These are phyloP conservation scores for Steromphala cineraria DNA, from an alignment of 2,888 invertebrate species.

Conservation along the genomic window DNA sequence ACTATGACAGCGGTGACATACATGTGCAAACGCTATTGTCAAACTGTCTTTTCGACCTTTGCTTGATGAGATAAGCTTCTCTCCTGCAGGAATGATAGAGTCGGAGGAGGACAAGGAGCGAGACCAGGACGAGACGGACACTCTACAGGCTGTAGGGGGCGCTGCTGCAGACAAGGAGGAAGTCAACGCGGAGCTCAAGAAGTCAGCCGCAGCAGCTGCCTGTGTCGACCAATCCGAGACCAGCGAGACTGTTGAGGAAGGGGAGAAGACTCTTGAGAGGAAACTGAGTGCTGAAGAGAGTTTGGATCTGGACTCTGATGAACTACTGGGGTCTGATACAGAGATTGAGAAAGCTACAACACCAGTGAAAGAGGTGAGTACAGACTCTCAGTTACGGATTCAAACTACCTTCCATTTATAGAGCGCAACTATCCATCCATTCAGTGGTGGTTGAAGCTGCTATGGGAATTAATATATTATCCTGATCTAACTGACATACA, in stretches of 20 bases:
- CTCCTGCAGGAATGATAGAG: slow-evolving; percentile 21
- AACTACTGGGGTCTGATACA: not conserved
- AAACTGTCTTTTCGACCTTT: too few relatives aligned
- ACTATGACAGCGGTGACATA: too few relatives aligned
- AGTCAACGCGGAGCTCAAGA: not conserved
- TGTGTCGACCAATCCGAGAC: not conserved
- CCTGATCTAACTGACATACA: too few relatives aligned
- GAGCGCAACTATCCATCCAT: too few relatives aligned
- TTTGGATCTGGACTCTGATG: not conserved
- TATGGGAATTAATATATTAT: too few relatives aligned
- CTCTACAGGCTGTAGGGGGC: slow-evolving; percentile 32
- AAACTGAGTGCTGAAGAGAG: not conserved
- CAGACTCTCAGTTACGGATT: not conserved
- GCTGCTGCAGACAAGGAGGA: slow-evolving; percentile 31
- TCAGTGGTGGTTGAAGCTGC: too few relatives aligned
- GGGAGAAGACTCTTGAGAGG: slow-evolving; percentile 25
- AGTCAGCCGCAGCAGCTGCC: not conserved
- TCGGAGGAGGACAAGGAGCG: slow-evolving; percentile 30
- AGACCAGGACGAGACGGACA: slow-evolving; percentile 21
- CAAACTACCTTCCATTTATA: too few relatives aligned
- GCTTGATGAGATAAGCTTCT: not conserved
- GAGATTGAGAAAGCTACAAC: slow-evolving; percentile 12
- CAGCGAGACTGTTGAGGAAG: slow-evolving; percentile 31
- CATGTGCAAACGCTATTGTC: too few relatives aligned
- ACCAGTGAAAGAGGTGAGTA: not conserved